phyloP scores from a whole-genome alignment of 2,888 invertebrate genomes.

The Nemurella pictetii region DNA sequence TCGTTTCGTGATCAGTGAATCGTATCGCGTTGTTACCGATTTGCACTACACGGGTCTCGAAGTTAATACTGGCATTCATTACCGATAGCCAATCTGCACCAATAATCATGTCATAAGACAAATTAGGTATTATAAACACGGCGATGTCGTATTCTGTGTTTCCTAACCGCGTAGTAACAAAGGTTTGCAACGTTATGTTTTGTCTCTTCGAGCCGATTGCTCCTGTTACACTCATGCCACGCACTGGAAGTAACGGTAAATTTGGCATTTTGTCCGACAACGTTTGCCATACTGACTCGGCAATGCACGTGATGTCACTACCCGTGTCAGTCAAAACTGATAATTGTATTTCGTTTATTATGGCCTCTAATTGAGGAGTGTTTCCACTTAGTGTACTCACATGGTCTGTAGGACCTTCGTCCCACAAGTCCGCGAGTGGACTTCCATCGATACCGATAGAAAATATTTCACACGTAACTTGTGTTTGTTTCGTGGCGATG shows the following conservation, averaged over 20 bases:
- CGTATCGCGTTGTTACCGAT: neutral
- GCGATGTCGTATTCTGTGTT: neutral
- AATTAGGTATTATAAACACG: neutral
- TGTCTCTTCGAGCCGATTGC: neutral
- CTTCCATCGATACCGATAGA: neutral
- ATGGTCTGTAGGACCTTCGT: neutral
- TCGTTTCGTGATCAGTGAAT: neutral
- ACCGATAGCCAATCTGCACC: neutral
- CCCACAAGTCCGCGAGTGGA: neutral
- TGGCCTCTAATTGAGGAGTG: neutral
- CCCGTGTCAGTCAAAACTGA: neutral
- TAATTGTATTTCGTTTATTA: neutral
- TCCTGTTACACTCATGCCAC: neutral
- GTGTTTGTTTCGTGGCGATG: neutral
- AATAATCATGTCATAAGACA: neutral
- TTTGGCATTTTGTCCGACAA: neutral
- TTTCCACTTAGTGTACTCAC: neutral
- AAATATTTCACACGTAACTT: neutral
- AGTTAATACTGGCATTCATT: neutral
- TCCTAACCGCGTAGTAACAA: neutral
- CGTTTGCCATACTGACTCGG: neutral
- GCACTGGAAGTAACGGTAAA: neutral
- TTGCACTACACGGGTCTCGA: neutral
- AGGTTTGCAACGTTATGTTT: neutral
- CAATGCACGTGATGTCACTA: neutral